These are phyloP conservation scores for Speoplatyrhinus poulsoni DNA, from an alignment of 2,113 vertebrate genomes.

Conservation along the genomic window DNA sequence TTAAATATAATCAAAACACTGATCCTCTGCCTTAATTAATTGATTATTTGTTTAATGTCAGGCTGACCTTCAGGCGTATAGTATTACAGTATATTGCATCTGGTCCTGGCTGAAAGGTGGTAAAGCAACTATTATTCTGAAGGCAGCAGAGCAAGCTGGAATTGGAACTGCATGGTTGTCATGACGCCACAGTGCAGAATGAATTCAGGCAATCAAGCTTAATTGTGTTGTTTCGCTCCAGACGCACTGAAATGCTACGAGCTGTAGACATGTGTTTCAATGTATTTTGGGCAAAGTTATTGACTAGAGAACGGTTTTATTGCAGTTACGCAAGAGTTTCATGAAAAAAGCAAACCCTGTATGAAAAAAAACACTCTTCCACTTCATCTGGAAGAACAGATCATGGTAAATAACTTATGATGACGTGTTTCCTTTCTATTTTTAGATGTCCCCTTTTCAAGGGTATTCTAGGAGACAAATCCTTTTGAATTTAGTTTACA, in stretches of 20 bases:
- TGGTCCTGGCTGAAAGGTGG: slow-evolving; percentile 24
- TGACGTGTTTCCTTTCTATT: no score
- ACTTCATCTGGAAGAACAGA: no score
- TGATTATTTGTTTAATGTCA: slow-evolving; percentile 33
- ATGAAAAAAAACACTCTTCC: neutral
- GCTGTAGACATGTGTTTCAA: neutral
- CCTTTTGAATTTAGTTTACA: no score
- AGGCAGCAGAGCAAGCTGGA: neutral
- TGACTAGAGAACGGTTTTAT: no score
- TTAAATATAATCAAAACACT: slow-evolving; percentile 10
- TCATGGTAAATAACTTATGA: no score
- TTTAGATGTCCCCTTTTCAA: no score
- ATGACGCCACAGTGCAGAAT: slow-evolving; percentile 60
- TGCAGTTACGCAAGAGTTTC: no score
- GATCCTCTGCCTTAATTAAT: neutral
- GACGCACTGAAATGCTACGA: slow-evolving; percentile 17
- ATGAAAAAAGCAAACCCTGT: neutral
- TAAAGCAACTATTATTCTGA: slow-evolving; percentile 36
- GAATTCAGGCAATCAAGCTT: slow-evolving; percentile 54
- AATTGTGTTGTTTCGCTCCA: slow-evolving; percentile 49
- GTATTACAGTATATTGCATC: slow-evolving; percentile 16
- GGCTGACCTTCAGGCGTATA: neutral
- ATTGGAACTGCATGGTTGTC: slow-evolving; percentile 49
- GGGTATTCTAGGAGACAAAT: no score
- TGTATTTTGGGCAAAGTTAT: neutral